Evolutionary conservation across 2,888 invertebrate species (phyloP).

Genomic region (Philopedon plagiatum): DNA sequence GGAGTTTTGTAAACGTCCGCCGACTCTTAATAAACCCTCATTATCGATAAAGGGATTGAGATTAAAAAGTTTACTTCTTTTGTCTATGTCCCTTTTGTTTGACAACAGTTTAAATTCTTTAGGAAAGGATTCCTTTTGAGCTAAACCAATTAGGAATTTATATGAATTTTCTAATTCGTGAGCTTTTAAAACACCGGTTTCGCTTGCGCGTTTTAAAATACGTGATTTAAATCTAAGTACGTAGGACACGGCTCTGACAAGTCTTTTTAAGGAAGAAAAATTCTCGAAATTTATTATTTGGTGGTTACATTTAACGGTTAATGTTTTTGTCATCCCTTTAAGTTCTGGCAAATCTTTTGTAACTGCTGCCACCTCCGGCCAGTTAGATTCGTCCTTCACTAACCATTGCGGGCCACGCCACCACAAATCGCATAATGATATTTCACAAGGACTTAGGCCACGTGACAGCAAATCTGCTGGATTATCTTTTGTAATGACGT

Average conservation of each 20-base stretch:
- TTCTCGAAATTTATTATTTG: background rate
- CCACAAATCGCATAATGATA: slow-evolving; percentile 38
- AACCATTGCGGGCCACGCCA: slow-evolving; percentile 45
- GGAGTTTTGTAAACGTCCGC: slow-evolving; percentile 40
- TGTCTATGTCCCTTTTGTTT: background rate
- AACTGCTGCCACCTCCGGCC: background rate
- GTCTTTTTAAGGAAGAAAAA: background rate
- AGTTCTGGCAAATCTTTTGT: background rate
- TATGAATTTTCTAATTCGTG: background rate
- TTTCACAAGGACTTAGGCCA: slow-evolving; percentile 38
- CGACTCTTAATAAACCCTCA: slow-evolving; percentile 44
- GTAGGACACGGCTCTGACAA: background rate
- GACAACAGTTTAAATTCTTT: background rate
- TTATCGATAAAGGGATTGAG: slow-evolving; percentile 51
- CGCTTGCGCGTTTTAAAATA: background rate
- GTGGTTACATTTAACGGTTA: background rate
- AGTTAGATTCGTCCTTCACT: background rate
- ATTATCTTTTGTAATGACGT: slow-evolving; percentile 49
- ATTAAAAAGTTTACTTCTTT: slow-evolving; percentile 34
- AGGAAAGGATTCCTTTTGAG: background rate
- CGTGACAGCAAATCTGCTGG: slow-evolving; percentile 52
- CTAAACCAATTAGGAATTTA: background rate
- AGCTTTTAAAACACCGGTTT: background rate
- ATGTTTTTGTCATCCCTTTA: background rate
- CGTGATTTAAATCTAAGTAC: background rate